phyloP scores from a whole-genome alignment of 1,140 invertebrate genomes.

The Atta colombica region DNA sequence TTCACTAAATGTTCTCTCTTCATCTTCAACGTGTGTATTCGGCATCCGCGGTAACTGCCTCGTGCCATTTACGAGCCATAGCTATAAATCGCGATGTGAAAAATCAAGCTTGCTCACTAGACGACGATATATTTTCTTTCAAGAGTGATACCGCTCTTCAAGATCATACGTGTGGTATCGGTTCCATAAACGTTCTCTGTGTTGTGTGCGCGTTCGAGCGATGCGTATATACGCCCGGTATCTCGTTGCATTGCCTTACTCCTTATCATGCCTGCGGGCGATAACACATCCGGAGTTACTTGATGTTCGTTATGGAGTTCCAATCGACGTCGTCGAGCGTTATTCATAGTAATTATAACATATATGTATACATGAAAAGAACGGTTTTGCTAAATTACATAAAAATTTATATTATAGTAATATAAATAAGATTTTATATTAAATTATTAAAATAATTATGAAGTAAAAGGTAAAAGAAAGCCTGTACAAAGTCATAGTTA shows the following conservation, averaged over 20 bases:
- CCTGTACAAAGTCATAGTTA: no score
- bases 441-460: no score
- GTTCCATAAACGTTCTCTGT: not conserved
- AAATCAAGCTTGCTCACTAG: not conserved
- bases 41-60: slow-evolving; percentile 71
- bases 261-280: slow-evolving; percentile 66
- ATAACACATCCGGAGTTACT: slow-evolving; percentile 75
- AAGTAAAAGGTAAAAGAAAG: no score
- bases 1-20: slow-evolving; percentile 78
- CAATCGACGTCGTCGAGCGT: not conserved
- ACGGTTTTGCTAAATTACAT: no score
- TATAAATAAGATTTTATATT: no score
- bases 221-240: slow-evolving; percentile 51
- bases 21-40: slow-evolving; percentile 77
- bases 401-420: no score
- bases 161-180: not conserved
- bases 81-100: slow-evolving; percentile 22
- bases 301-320: slow-evolving; percentile 57
- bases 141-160: not conserved
- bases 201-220: not conserved
- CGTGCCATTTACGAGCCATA: slow-evolving; percentile 74
- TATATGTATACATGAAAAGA: not conserved
- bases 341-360: not conserved
- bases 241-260: slow-evolving; percentile 62
- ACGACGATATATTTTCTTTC: not conserved